phyloP scores from a whole-genome alignment of 2,888 invertebrate species.

The Trichopoda pennipes region DNA sequence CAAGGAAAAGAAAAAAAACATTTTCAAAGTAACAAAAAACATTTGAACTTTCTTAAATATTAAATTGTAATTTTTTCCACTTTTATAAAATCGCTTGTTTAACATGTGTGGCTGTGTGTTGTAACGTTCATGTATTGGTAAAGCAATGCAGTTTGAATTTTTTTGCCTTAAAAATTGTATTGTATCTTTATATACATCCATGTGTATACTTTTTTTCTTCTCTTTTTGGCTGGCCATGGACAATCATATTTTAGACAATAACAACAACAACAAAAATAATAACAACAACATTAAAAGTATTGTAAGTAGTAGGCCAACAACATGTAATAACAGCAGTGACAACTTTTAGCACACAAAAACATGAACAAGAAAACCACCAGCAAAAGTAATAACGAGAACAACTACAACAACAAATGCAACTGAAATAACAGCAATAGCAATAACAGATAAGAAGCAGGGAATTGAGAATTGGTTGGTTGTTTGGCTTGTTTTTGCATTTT shows the following conservation, averaged over 20 bases:
- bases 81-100: constrained; percentile 26
- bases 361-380: constrained; percentile 37
- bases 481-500: background rate
- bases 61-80: constrained; percentile 40
- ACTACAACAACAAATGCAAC: constrained; percentile 7
- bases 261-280: constrained; percentile 18
- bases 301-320: constrained; percentile 69
- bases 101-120: background rate
- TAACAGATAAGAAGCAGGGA: constrained; percentile 3
- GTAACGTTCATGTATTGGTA: constrained; percentile 43
- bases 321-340: constrained; percentile 69
- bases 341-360: constrained; percentile 66
- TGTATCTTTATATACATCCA: constrained; percentile 10
- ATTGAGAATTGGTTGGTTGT: constrained; percentile 29
- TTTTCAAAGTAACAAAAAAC: constrained; percentile 32
- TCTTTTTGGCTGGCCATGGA: constrained; percentile 54
- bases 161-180: constrained; percentile 10
- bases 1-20: constrained; percentile 6
- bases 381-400: constrained; percentile 10
- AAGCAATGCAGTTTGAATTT: constrained; percentile 64
- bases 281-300: constrained; percentile 59
- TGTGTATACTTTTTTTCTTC: background rate
- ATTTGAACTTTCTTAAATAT: constrained; percentile 64
- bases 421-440: constrained; percentile 21
- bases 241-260: constrained; percentile 67